Percentiles rank a stretch among this genome's conserved stretches.
phyloP scores from a whole-genome alignment of 2,113 vertebrate species.

The Agapornis roseicollis region DNA sequence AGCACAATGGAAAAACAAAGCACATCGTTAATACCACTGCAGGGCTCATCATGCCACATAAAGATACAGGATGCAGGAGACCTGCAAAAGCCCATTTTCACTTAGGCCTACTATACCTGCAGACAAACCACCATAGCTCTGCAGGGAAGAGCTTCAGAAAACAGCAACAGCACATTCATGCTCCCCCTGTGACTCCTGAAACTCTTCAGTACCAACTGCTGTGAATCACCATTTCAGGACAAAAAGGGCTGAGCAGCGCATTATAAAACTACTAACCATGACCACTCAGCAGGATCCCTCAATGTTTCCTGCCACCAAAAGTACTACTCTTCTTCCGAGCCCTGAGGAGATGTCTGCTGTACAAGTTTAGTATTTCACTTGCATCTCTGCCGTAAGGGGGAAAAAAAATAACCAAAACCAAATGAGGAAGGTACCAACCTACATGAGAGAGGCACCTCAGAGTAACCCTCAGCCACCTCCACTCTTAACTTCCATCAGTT shows the following conservation, averaged over 20 bases:
- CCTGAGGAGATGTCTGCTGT: background rate
- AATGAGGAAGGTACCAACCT: background rate
- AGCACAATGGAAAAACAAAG: background rate
- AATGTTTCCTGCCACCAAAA: background rate
- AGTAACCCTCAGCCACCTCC: background rate
- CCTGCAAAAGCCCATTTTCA: background rate
- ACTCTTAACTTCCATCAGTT: background rate
- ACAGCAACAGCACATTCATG: fast-evolving
- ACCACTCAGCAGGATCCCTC: background rate
- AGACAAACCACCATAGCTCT: background rate
- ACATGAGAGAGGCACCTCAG: fast-evolving
- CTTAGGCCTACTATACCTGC: background rate
- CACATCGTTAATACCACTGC: fast-evolving
- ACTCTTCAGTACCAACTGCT: background rate
- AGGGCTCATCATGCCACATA: background rate
- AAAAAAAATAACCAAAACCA: background rate
- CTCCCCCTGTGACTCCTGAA: background rate
- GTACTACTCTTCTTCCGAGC: background rate
- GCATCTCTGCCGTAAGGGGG: fast-evolving
- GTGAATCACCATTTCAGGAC: background rate
- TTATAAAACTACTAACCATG: background rate
- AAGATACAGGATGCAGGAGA: background rate
- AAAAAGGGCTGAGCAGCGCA: background rate
- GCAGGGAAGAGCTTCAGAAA: background rate
- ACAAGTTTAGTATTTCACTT: background rate